Evolutionary conservation across 2,113 vertebrate genomes (phyloP), one percentile per base, ranked within the genome.

Genomic region (Ptychochromis oligacanthus): DNA sequence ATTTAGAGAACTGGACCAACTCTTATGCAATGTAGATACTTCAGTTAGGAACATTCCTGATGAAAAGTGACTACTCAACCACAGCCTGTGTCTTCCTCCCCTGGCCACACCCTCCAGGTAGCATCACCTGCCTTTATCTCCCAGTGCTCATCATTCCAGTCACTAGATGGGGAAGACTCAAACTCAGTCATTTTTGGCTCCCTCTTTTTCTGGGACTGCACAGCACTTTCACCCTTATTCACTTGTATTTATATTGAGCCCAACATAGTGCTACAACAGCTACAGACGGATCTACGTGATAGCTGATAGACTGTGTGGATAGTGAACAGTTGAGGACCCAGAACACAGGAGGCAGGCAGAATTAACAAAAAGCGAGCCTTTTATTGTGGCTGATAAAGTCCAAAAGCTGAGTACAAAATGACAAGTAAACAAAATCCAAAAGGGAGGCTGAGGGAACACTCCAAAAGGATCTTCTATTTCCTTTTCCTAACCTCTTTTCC

Each of bases 1-100:
- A 40, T 40, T 40, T 40, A 9, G 3, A 31, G 0, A 62, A 38
- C 34, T 64, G 61, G 11, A 22, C 11, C 61, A 64, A 34, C 20
- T 64, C 61, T 2, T 36, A 36, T 36, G 34, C 34, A 4, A 36
- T 6, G 5, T 6, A 36, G 34, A 36, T 36, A 36, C 34, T 36
- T 36, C 34, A 36, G 34, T 36, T 7, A 36, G 34, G 34, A 36
- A 7, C 34, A 7, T 6, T 14, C 34, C 61, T 64, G 20, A 64
- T 6, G 34, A 14, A 64, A 62, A 62, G n/a, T 11, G 0, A 62
- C 12, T 38, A 0, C 60, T 0, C 31, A 34, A 62, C n/a, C 61
- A 40, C 34, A 65, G n/a, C 58, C 26, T 3, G n/a, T 36, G 6
- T 17, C 13, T 2, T 24, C 62, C n/a, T 24, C 36, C 36, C 43